Percentiles rank a stretch among this genome's conserved stretches.
phyloP scores from a whole-genome alignment of 2,888 invertebrate genomes.

The Podotricha telesiphe region DNA sequence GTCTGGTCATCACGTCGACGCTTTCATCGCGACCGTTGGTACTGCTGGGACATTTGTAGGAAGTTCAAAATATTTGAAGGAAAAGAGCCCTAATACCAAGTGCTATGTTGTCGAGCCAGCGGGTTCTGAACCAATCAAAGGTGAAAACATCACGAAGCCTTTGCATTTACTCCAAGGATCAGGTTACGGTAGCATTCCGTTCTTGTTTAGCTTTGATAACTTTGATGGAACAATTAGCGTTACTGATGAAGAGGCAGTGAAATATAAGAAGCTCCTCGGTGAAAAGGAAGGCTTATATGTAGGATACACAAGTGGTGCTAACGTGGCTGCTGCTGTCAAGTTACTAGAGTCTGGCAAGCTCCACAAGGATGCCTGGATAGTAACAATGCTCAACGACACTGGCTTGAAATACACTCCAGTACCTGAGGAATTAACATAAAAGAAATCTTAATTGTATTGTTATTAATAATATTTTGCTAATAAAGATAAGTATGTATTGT shows the following conservation, averaged over 20 bases:
- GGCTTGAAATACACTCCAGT: slow-evolving; percentile 76
- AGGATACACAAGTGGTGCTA: slow-evolving; percentile 76
- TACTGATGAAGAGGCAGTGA: slow-evolving; percentile 67
- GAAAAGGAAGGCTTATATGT: slow-evolving; percentile 73
- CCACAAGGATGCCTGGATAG: slow-evolving; percentile 71
- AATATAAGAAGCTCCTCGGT: slow-evolving; percentile 67
- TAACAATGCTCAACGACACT: slow-evolving; percentile 68
- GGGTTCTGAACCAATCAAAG: slow-evolving; percentile 73
- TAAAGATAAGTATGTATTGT: slow-evolving; percentile 1
- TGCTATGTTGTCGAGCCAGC: slow-evolving; percentile 71
- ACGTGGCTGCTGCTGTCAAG: slow-evolving; percentile 73
- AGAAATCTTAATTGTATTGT: neutral
- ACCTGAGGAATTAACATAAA: slow-evolving; percentile 50
- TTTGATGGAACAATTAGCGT: slow-evolving; percentile 71
- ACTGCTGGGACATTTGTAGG: slow-evolving; percentile 75
- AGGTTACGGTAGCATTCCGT: slow-evolving; percentile 72
- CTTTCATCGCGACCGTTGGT: slow-evolving; percentile 71
- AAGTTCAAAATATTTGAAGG: slow-evolving; percentile 69
- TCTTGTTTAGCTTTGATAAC: slow-evolving; percentile 66
- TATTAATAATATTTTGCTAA: neutral
- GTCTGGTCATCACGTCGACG: slow-evolving; percentile 72
- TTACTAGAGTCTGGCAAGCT: slow-evolving; percentile 67
- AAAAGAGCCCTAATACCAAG: slow-evolving; percentile 63
- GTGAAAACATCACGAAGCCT: slow-evolving; percentile 69
- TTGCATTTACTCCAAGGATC: slow-evolving; percentile 75